Conservation (phyloP, 2,888 invertebrate genomes). For the Empis livida region DNA sequence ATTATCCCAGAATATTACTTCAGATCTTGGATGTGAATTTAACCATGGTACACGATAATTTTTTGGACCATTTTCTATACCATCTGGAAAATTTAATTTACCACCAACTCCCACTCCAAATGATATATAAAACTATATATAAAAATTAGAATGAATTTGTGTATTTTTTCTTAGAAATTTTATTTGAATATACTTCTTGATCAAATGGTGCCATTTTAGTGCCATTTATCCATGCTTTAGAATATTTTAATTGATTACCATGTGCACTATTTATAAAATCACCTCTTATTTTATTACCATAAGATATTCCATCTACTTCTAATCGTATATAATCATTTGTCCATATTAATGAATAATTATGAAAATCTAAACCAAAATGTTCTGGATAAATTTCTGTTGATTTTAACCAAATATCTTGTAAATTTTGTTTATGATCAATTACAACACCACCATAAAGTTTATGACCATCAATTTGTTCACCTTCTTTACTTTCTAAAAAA, state of each 20-base stretch:
- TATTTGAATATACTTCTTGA: conserved; percentile 42
- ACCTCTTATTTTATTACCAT: conserved; percentile 36
- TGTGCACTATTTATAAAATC: conserved; percentile 18
- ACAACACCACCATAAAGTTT: conserved; percentile 24
- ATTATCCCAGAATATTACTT: conserved; percentile 54
- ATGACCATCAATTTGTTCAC: conserved; percentile 22
- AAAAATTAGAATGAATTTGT: background rate
- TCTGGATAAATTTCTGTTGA: conserved; percentile 21
- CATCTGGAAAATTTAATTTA: conserved; percentile 53
- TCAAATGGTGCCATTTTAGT: conserved; percentile 59
- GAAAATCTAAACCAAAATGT: conserved; percentile 47
- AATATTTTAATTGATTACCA: conserved; percentile 20
- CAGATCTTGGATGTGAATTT: conserved; percentile 50
- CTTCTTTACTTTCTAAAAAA: conserved; percentile 10
- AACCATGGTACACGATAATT: conserved; percentile 56
- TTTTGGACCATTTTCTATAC: conserved; percentile 13
- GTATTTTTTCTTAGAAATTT: background rate
- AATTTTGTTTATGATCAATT: conserved; percentile 10
- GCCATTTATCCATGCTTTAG: conserved; percentile 44
- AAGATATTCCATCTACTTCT: conserved; percentile 44
- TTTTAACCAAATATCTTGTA: conserved; percentile 22
- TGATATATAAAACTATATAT: conserved; percentile 19
- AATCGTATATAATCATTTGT: conserved; percentile 23
- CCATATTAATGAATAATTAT: conserved; percentile 59
- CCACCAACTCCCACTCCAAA: conserved; percentile 70